These are phyloP conservation scores for Cosmopolites sordidus DNA, from an alignment of 2,888 invertebrate species.

Conservation along the genomic window DNA sequence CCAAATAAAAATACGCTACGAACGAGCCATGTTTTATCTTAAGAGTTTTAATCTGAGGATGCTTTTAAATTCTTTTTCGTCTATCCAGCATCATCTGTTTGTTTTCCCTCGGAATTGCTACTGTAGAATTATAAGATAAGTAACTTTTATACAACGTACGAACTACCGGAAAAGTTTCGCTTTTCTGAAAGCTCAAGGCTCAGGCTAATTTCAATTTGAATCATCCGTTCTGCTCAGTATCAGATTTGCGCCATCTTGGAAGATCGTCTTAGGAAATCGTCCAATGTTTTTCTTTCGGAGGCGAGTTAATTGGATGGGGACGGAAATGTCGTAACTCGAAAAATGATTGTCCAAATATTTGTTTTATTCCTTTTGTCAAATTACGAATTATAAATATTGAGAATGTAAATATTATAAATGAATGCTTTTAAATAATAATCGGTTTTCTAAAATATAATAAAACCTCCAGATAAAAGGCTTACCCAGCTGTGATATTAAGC, in stretches of 20 bases:
- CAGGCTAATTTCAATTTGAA: conserved; percentile 26
- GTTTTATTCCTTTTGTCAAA: too few species aligned
- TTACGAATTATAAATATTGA: too few species aligned
- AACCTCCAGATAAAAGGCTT: too few species aligned
- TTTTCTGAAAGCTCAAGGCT: conserved; percentile 19
- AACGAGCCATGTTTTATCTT: conserved; percentile 39
- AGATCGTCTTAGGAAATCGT: too few species aligned
- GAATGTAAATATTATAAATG: too few species aligned
- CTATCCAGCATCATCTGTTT: conserved; percentile 34
- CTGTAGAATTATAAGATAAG: conserved; percentile 31
- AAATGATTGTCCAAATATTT: too few species aligned
- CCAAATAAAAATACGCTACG: not conserved
- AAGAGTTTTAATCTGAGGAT: conserved; percentile 44
- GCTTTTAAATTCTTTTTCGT: conserved; percentile 47
- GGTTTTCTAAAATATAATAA: too few species aligned
- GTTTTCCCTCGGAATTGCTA: conserved; percentile 27
- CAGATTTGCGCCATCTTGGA: conserved; percentile 14
- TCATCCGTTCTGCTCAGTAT: conserved; percentile 23
- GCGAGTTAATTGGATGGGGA: too few species aligned
- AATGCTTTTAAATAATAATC: too few species aligned
- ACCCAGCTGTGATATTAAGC: too few species aligned
- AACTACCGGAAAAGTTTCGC: conserved; percentile 21
- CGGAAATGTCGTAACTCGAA: too few species aligned
- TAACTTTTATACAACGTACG: conserved; percentile 33
- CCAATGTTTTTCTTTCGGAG: too few species aligned